A percentile compares a stretch with the other conserved stretches of the same genome.
These are phyloP conservation scores for Gortyna flavago DNA, from an alignment of 2,888 invertebrate species.

Conservation along the genomic window DNA sequence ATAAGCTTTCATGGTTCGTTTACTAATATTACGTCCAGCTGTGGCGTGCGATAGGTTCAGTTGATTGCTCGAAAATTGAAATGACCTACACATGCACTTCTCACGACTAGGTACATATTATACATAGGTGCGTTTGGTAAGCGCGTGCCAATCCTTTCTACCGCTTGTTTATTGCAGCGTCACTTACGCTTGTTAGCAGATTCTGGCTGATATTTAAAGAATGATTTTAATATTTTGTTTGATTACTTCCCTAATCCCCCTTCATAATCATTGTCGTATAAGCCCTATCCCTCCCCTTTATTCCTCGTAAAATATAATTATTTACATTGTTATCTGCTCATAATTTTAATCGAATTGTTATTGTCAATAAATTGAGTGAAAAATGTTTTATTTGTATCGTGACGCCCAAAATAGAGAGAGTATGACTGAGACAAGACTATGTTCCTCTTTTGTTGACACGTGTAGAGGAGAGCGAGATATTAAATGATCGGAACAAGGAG, in stretches of 20 bases:
- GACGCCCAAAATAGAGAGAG: neutral
- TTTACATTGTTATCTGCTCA: slow-evolving; percentile 8
- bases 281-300: neutral
- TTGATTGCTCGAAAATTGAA: slow-evolving; percentile 5
- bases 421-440: neutral
- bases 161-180: neutral
- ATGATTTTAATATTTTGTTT: slow-evolving; percentile 8
- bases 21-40: neutral
- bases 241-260: neutral
- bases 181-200: too few relatives aligned
- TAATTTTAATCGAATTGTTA: slow-evolving; percentile 29
- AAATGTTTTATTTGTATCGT: slow-evolving; percentile 34
- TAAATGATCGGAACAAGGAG: slow-evolving; percentile 6
- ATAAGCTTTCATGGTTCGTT: slow-evolving; percentile 14
- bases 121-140: neutral
- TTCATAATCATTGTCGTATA: neutral
- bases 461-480: neutral
- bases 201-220: neutral
- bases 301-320: slow-evolving; percentile 28
- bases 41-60: neutral
- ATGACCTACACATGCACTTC: neutral
- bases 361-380: slow-evolving; percentile 41
- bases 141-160: neutral
- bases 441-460: neutral
- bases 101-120: too few relatives aligned